A percentile compares a stretch with the other conserved stretches of the same genome.
These are phyloP conservation scores for Channa striata DNA, from an alignment of 2,797 vertebrate species.

Conservation along the genomic window DNA sequence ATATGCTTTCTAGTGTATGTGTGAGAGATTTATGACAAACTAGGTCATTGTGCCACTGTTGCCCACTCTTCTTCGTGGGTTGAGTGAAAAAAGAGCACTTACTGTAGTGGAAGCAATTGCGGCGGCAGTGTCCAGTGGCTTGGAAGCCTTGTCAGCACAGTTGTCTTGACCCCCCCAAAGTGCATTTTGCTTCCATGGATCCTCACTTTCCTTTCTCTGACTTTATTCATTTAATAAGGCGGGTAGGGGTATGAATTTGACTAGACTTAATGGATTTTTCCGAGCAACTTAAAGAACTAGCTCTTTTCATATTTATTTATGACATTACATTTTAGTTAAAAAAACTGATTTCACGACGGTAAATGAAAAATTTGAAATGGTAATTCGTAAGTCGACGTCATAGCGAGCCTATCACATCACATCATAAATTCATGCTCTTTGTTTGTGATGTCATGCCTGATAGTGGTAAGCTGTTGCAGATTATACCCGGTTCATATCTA, in stretches of 20 bases:
- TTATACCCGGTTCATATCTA: too few relatives aligned
- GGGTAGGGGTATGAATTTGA: conserved; percentile 19
- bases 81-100: conserved; percentile 53
- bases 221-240: conserved; percentile 39
- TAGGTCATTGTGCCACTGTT: conserved; percentile 66
- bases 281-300: too few relatives aligned
- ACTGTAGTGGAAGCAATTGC: conserved; percentile 50
- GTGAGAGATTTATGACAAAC: conserved; percentile 41
- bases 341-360: too few relatives aligned
- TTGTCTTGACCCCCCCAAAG: conserved; percentile 51
- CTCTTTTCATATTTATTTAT: too few relatives aligned
- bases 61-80: conserved; percentile 36
- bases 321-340: too few relatives aligned
- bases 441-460: too few relatives aligned
- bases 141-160: conserved; percentile 33
- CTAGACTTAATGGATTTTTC: too few relatives aligned
- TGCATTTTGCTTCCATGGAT: conserved; percentile 42
- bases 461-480: too few relatives aligned
- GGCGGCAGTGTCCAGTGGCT: conserved; percentile 33
- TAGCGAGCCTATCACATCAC: too few relatives aligned
- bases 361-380: too few relatives aligned
- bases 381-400: too few relatives aligned
- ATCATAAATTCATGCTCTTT: too few relatives aligned
- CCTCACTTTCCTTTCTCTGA: conserved; percentile 10
- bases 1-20: conserved; percentile 25